Conservation (phyloP, 2,113 vertebrate genomes). For the Hippocampus barbouri region DNA sequence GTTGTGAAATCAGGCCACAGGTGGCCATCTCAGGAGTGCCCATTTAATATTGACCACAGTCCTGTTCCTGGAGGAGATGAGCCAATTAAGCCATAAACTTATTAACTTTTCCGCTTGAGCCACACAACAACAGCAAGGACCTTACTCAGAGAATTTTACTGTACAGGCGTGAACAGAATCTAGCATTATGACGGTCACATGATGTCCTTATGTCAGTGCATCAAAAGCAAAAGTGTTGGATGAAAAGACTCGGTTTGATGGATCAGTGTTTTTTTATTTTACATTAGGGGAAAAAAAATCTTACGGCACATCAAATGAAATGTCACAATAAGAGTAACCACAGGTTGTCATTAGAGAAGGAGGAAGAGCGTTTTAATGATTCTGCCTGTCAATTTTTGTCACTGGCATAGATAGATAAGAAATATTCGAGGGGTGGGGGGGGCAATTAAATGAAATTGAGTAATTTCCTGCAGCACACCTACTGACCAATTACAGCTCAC, state of each 20-base stretch:
- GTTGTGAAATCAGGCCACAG: not conserved
- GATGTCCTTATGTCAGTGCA: not conserved
- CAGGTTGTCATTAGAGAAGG: not conserved
- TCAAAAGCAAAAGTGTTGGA: not conserved
- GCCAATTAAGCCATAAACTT: slow-evolving; percentile 5
- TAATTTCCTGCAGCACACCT: not conserved
- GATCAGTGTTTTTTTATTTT: not conserved
- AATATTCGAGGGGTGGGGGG: no score
- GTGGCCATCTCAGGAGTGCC: not conserved
- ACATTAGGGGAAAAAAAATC: not conserved
- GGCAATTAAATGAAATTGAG: not conserved
- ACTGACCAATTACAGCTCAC: not conserved
- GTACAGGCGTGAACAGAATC: not conserved
- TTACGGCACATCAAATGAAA: not conserved
- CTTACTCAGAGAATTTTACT: not conserved
- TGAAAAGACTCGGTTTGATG: not conserved
- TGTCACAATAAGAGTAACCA: not conserved
- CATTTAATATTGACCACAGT: not conserved
- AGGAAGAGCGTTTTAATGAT: no score
- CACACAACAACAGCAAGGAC: not conserved
- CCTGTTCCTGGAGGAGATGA: not conserved
- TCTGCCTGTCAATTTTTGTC: not conserved
- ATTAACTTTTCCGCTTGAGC: not conserved
- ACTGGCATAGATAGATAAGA: not conserved
- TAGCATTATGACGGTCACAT: not conserved